phyloP scores from a whole-genome alignment of 2,888 invertebrate genomes.

The Pseudococcus longispinus region DNA sequence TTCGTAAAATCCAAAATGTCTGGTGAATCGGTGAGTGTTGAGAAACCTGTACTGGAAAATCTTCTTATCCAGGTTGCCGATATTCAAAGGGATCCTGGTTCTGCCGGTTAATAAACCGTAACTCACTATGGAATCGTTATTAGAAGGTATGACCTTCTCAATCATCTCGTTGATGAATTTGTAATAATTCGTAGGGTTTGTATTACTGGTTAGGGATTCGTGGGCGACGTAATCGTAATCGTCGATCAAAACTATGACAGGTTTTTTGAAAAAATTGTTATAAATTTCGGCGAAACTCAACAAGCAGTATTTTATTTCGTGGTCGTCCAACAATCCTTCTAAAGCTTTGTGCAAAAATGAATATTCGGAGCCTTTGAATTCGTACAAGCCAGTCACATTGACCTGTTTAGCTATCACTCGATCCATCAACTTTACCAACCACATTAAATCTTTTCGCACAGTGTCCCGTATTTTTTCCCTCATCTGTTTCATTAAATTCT shows the following conservation, averaged over 20 bases:
- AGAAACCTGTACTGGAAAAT: background rate
- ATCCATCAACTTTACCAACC: background rate
- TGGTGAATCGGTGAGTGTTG: background rate
- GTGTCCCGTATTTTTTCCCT: background rate
- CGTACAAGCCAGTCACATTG: background rate
- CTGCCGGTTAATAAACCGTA: background rate
- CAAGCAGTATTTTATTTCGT: background rate
- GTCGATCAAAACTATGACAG: background rate
- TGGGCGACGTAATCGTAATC: background rate
- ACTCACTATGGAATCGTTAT: background rate
- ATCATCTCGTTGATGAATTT: conserved; percentile 8
- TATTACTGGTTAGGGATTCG: background rate
- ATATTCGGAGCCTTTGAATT: background rate
- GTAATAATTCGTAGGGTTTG: background rate
- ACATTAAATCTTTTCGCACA: background rate
- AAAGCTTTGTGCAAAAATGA: background rate
- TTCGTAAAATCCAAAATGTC: background rate
- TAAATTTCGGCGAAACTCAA: background rate
- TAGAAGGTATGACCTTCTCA: background rate
- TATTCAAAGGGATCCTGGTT: background rate
- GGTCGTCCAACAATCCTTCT: background rate
- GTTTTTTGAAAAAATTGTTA: background rate
- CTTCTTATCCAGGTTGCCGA: background rate
- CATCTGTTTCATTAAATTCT: background rate
- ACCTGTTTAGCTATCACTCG: background rate